phyloP scores from a whole-genome alignment of 2,797 vertebrate genomes.

The Telmatherina bonti region DNA sequence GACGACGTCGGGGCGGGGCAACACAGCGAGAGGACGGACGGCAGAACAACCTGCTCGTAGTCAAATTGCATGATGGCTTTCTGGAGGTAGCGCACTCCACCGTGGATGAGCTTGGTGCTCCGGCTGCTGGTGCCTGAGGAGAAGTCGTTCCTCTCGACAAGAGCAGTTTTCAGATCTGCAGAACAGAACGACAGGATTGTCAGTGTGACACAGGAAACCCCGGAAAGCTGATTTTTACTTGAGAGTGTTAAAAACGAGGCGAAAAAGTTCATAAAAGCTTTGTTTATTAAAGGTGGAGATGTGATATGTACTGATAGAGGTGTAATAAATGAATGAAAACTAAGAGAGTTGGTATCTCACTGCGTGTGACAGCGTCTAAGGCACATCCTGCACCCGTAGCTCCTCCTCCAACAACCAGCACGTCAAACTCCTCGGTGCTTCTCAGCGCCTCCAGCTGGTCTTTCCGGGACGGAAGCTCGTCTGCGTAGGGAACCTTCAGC shows the following conservation, averaged over 20 bases:
- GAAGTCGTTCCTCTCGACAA: slow-evolving; percentile 96
- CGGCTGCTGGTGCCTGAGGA: slow-evolving; percentile 98
- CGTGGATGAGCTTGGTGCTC: slow-evolving; percentile 98
- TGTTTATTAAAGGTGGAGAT: too few relatives aligned
- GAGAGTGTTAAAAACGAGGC: too few relatives aligned
- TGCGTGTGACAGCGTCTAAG: slow-evolving; percentile 93
- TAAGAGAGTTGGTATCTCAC: slow-evolving; percentile 70
- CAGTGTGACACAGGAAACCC: not conserved
- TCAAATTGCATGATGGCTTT: slow-evolving; percentile 97
- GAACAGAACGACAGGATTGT: not conserved
- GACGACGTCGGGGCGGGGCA: not conserved
- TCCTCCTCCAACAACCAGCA: slow-evolving; percentile 94
- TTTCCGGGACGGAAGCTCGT: slow-evolving; percentile 86
- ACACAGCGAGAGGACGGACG: accelerated
- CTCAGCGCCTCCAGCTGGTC: slow-evolving; percentile 84
- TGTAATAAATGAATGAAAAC: too few relatives aligned
- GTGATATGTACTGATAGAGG: too few relatives aligned
- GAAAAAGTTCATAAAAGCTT: not conserved
- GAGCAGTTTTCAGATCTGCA: slow-evolving; percentile 95
- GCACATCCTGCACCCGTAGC: slow-evolving; percentile 96
- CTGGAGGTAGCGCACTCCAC: slow-evolving; percentile 98
- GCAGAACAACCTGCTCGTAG: slow-evolving; percentile 90
- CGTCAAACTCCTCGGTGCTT: slow-evolving; percentile 87
- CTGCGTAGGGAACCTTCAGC: slow-evolving; percentile 67
- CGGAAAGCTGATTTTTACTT: not conserved